phyloP scores from a whole-genome alignment of 2,797 vertebrate genomes.

The Aphelocoma californica region DNA sequence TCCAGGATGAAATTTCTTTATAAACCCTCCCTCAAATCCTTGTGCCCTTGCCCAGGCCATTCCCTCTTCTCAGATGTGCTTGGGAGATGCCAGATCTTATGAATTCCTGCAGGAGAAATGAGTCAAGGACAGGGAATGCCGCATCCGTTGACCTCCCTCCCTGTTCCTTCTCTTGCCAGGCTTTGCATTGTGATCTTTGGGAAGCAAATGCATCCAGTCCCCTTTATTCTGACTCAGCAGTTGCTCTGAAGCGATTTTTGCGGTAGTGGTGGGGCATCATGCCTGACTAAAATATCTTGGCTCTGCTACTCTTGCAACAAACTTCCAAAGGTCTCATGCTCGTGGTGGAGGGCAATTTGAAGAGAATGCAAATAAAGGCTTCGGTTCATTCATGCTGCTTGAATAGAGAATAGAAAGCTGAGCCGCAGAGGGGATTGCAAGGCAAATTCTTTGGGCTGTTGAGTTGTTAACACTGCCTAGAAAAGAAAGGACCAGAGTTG shows the following conservation, averaged over 20 bases:
- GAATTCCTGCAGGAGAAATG: conserved; percentile 44
- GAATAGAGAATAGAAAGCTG: conserved; percentile 58
- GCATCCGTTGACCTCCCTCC: conserved; percentile 16
- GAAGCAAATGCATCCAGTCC: conserved; percentile 27
- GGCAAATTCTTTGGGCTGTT: conserved; percentile 38
- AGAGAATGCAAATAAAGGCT: conserved; percentile 73
- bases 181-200: conserved; percentile 37
- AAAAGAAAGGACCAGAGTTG: conserved; percentile 14
- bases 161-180: not conserved
- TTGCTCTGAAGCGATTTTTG: conserved; percentile 55
- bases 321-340: conserved; percentile 70
- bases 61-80: not conserved
- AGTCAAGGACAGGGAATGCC: conserved; percentile 23
- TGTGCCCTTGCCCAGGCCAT: not conserved
- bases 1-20: not conserved
- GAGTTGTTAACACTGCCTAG: conserved; percentile 52
- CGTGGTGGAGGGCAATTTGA: conserved; percentile 68
- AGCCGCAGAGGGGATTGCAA: conserved; percentile 42
- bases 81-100: not conserved
- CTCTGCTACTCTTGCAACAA: conserved; percentile 47
- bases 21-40: not conserved
- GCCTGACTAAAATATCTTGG: conserved; percentile 67
- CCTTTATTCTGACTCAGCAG: conserved; percentile 68
- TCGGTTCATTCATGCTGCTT: conserved; percentile 66
- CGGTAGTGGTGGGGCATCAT: conserved; percentile 53